Conservation (phyloP, 2,113 vertebrate species). For the Melospiza georgiana region DNA sequence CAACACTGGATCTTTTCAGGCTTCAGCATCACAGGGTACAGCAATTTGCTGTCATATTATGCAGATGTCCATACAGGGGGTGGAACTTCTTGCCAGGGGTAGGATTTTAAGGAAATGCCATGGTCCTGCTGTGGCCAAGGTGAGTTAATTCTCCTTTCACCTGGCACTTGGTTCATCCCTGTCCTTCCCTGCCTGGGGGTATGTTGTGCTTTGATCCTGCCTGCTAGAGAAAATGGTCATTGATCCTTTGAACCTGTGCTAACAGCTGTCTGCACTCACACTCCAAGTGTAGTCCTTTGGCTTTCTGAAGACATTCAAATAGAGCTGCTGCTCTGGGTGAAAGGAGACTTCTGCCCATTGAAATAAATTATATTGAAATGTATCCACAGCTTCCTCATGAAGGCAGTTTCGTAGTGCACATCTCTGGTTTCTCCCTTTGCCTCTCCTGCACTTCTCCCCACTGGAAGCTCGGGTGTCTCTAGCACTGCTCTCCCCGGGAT, state of each 20-base stretch:
- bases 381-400: not conserved
- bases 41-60: not conserved
- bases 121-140: not conserved
- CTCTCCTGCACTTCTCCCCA: not conserved
- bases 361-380: not conserved
- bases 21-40: not conserved
- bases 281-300: not conserved
- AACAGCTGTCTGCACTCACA: not conserved
- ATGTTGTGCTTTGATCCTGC: not conserved
- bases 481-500: rapidly evolving
- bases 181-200: not conserved
- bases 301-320: not conserved
- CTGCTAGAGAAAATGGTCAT: not conserved
- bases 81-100: not conserved
- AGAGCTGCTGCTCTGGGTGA: not conserved
- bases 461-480: not conserved
- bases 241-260: not conserved
- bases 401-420: not conserved
- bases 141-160: not conserved
- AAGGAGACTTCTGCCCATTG: not conserved
- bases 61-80: not conserved
- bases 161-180: not conserved
- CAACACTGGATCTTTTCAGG: not conserved
- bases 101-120: not conserved
- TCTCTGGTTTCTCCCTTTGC: not conserved